phyloP scores from a whole-genome alignment of 92 coral and sea anemone genomes.

The Paramuricea clavata region DNA sequence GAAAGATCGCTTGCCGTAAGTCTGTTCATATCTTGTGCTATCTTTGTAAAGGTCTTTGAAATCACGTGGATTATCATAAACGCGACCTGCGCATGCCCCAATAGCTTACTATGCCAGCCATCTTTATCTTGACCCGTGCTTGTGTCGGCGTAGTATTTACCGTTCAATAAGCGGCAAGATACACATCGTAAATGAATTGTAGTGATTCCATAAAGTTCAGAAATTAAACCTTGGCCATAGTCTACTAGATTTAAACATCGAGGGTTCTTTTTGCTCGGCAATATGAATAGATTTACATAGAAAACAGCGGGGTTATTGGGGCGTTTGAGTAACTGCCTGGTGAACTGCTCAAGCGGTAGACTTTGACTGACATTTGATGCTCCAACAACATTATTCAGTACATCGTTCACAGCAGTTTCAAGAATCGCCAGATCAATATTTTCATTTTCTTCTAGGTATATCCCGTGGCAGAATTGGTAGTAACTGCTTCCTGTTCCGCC shows the following conservation, averaged over 20 bases:
- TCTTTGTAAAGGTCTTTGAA: neutral
- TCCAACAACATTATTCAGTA: neutral
- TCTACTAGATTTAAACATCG: slow-evolving; percentile 75
- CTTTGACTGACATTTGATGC: slow-evolving; percentile 52
- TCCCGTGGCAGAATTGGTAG: slow-evolving; percentile 76
- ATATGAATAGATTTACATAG: slow-evolving; percentile 67
- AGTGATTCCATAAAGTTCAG: slow-evolving; percentile 62
- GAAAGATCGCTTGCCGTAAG: neutral
- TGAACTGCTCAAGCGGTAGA: slow-evolving; percentile 79
- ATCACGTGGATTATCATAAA: slow-evolving; percentile 68
- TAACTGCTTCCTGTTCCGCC: slow-evolving; percentile 85
- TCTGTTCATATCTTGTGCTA: slow-evolving; percentile 19
- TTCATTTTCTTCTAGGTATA: slow-evolving; percentile 57
- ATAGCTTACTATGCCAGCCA: slow-evolving; percentile 54
- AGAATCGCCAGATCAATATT: slow-evolving; percentile 72
- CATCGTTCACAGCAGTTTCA: slow-evolving; percentile 78
- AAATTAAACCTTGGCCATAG: slow-evolving; percentile 68
- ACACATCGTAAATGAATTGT: slow-evolving; percentile 71
- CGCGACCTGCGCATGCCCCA: slow-evolving; percentile 74
- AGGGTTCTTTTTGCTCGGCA: slow-evolving; percentile 48
- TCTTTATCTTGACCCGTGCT: neutral
- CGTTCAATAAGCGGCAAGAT: slow-evolving; percentile 47
- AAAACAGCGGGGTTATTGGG: slow-evolving; percentile 79
- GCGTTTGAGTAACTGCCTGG: slow-evolving; percentile 68
- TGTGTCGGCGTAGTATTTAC: slow-evolving; percentile 22